Conservation (phyloP, 2,797 vertebrate genomes). For the Myotis daubentonii region DNA sequence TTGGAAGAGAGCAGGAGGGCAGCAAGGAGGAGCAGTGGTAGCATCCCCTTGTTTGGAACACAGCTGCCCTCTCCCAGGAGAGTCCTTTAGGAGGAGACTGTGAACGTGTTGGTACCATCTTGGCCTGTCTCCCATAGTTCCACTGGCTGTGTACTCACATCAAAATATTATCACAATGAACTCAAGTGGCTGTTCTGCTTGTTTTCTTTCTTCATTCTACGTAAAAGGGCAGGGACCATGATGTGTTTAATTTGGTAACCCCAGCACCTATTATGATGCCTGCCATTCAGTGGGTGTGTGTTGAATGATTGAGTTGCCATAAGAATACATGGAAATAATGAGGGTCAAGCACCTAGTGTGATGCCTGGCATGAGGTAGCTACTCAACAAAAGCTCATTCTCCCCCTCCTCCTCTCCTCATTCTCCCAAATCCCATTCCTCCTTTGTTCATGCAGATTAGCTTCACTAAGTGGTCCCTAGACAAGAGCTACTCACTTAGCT, state of each 20-base stretch:
- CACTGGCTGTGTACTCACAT: not conserved
- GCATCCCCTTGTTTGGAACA: not conserved
- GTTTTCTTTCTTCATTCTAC: not conserved
- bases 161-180: not conserved
- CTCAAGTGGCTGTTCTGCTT: not conserved
- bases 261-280: not conserved
- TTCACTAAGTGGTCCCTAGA: constrained; percentile 23
- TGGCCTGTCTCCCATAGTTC: not conserved
- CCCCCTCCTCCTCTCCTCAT: not conserved
- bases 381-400: not conserved
- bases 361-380: not conserved
- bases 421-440: not conserved
- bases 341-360: not conserved
- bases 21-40: not conserved
- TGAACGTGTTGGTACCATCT: not conserved
- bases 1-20: not conserved
- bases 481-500: not conserved
- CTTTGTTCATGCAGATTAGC: constrained; percentile 15
- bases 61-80: not conserved
- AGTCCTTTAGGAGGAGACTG: too few relatives aligned
- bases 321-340: constrained; percentile 41
- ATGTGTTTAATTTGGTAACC: not conserved
- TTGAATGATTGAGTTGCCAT: not conserved
- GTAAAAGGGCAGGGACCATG: not conserved
- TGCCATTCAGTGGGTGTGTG: not conserved